These are phyloP conservation scores for Pachyuromys duprasi DNA, from an alignment of 2,797 vertebrate species.

Conservation along the genomic window DNA sequence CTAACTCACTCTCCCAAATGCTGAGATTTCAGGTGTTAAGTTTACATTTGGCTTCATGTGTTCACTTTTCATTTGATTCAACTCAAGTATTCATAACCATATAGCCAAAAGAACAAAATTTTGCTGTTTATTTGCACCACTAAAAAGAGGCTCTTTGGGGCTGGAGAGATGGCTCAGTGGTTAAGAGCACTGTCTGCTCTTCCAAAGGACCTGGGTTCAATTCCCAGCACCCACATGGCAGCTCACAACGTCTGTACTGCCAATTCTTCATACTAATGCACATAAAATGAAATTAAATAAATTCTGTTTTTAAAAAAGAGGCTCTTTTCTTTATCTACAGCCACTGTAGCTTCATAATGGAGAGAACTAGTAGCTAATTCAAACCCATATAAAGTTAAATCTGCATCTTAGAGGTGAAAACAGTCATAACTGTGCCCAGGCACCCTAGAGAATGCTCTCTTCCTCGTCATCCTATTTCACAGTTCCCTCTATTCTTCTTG, in stretches of 20 bases:
- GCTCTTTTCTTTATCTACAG: background rate
- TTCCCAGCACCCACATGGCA: too few species aligned
- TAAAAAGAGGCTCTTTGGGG: background rate
- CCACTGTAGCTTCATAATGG: background rate
- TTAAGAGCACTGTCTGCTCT: too few species aligned
- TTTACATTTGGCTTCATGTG: background rate
- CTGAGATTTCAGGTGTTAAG: background rate
- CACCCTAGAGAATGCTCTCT: background rate
- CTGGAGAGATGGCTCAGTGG: too few species aligned
- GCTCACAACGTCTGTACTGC: too few species aligned
- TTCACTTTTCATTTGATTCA: conserved; percentile 26
- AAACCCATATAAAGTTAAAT: conserved; percentile 22
- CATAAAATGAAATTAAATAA: too few species aligned
- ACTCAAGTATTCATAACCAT: background rate
- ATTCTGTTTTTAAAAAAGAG: too few species aligned
- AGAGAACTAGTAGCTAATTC: background rate
- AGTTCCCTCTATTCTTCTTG: conserved; percentile 1
- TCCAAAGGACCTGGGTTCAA: too few species aligned
- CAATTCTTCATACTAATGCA: too few species aligned
- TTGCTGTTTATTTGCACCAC: background rate
- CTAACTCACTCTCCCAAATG: background rate
- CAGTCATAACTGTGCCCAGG: background rate
- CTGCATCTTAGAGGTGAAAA: conserved; percentile 47
- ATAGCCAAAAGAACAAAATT: background rate
- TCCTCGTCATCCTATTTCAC: background rate